Evolutionary conservation across 1,140 invertebrate species (phyloP).

Genomic region (Drosophila tristis): DNA sequence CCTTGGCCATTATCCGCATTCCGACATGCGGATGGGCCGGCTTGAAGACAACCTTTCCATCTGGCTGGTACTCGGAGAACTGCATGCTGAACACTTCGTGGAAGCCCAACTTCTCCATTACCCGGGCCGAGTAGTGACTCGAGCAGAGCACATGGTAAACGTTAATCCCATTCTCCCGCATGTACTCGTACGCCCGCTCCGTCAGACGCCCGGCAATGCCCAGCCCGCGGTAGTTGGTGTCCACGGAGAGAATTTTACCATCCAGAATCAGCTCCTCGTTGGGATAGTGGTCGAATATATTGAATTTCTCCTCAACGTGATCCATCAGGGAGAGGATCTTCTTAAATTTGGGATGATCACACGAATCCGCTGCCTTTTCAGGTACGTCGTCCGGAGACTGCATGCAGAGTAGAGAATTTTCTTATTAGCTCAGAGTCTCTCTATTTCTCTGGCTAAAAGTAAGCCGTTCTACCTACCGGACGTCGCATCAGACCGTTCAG

Average conservation of each 20-base stretch:
- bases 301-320: constrained; percentile 85
- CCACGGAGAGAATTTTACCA: constrained; percentile 87
- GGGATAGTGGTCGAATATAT: constrained; percentile 85
- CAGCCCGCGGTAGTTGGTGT: constrained; percentile 86
- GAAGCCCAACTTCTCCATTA: constrained; percentile 88
- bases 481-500: constrained; percentile 72
- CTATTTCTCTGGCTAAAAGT: neutral
- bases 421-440: neutral
- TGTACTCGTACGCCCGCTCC: constrained; percentile 85
- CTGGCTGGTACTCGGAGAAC: constrained; percentile 88
- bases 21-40: constrained; percentile 86
- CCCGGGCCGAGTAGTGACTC: constrained; percentile 89
- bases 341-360: constrained; percentile 86
- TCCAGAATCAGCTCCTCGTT: constrained; percentile 86
- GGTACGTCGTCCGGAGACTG: constrained; percentile 35
- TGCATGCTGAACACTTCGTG: constrained; percentile 87
- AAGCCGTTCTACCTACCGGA: constrained; percentile 51
- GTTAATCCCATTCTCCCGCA: constrained; percentile 67
- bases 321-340: constrained; percentile 87
- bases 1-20: constrained; percentile 85
- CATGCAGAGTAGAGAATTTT: neutral
- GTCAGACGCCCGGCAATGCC: constrained; percentile 87
- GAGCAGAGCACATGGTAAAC: constrained; percentile 87
- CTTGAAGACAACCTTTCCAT: constrained; percentile 86
- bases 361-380: constrained; percentile 75